Conservation (phyloP, 2,797 vertebrate species). For the Leptatherina wallacei region DNA sequence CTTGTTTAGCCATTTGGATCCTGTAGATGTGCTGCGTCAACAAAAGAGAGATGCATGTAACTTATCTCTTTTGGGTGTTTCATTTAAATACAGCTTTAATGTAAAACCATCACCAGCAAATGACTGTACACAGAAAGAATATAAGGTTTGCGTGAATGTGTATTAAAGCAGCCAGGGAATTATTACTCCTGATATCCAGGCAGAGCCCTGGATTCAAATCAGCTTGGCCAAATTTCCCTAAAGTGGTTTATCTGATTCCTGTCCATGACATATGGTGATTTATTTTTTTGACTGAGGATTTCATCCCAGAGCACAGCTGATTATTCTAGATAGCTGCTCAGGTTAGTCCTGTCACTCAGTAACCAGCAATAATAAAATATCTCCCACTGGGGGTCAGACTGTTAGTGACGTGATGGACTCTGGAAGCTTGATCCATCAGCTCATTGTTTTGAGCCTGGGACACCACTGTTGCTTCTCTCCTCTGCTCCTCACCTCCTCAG, state of each 20-base stretch:
- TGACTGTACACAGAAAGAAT: conserved; percentile 5
- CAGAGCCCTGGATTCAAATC: conserved; percentile 57
- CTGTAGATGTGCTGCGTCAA: not conserved
- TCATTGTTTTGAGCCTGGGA: conserved; percentile 52
- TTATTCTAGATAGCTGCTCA: conserved; percentile 14
- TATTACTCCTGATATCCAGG: conserved; percentile 34
- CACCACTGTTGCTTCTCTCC: not conserved
- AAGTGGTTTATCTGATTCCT: conserved; percentile 53
- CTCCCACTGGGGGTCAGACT: conserved; percentile 12
- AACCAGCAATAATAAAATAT: conserved; percentile 14
- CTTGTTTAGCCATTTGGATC: conserved; percentile 16
- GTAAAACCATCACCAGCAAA: conserved; percentile 15
- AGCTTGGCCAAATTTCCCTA: conserved; percentile 49
- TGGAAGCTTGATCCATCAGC: conserved; percentile 46
- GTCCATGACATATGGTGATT: conserved; percentile 8
- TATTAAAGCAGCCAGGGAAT: conserved; percentile 12
- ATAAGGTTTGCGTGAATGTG: conserved; percentile 21
- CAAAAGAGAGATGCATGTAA: not conserved
- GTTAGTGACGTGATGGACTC: conserved; percentile 9
- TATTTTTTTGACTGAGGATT: conserved; percentile 18
- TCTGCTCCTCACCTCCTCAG: conserved; percentile 13
- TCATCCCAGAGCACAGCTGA: conserved; percentile 23
- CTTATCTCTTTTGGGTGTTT: not conserved
- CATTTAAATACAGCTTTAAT: conserved; percentile 18
- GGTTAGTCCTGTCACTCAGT: conserved; percentile 38